Conservation (phyloP, 2,113 vertebrate genomes). For the Anser brachyrhynchus region DNA sequence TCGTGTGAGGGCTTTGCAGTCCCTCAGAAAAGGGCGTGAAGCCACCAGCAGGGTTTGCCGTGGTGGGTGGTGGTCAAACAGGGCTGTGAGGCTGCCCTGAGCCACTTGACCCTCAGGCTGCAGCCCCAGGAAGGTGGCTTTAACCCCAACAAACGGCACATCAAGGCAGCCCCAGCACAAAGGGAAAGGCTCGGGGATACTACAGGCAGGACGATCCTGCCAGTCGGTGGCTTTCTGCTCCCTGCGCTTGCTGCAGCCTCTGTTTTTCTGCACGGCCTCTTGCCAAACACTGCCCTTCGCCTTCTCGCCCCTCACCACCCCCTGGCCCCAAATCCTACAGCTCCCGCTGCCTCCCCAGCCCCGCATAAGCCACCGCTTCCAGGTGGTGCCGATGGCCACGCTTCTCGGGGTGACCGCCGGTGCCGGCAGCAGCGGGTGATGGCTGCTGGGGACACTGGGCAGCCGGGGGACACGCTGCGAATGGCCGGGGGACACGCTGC, state of each 20-base stretch:
- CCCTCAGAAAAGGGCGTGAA: background rate
- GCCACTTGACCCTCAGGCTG: background rate
- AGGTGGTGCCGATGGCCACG: fast-evolving
- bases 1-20: background rate
- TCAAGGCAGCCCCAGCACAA: background rate
- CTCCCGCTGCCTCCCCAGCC: background rate
- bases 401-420: fast-evolving
- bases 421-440: background rate
- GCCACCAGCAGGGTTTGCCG: background rate
- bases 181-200: background rate
- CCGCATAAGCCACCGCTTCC: background rate
- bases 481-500: background rate
- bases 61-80: background rate
- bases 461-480: background rate
- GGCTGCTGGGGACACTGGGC: fast-evolving
- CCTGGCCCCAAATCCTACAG: background rate
- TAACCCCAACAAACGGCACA: background rate
- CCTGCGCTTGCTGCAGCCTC: background rate
- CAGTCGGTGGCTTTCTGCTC: background rate
- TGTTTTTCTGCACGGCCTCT: background rate
- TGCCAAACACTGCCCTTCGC: background rate
- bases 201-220: background rate
- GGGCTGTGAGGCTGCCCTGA: background rate
- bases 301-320: background rate
- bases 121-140: background rate